Evolutionary conservation across 2,888 invertebrate genomes (phyloP).

Genomic region (Nomada lathburiana): DNA sequence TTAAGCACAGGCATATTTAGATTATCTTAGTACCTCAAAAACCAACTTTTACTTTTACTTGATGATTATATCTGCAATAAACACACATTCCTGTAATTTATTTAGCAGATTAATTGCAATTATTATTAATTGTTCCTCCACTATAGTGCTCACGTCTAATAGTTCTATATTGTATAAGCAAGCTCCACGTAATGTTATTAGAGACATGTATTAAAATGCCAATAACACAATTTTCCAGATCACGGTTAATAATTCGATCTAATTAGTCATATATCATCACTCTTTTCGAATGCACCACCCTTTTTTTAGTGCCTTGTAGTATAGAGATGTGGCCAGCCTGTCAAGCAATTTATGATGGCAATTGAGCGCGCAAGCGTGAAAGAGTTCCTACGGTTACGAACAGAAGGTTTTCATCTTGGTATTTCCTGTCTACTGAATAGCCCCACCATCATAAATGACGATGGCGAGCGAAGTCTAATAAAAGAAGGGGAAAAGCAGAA

Average conservation of each 20-base stretch:
- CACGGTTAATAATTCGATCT: no score
- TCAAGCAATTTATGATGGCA: slow-evolving; percentile 66
- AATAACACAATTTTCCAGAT: background rate
- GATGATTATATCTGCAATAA: no score
- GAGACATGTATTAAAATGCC: no score
- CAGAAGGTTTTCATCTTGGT: slow-evolving; percentile 60
- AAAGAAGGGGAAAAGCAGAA: slow-evolving; percentile 66
- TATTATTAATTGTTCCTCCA: no score
- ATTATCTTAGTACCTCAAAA: no score
- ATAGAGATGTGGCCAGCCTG: slow-evolving; percentile 18
- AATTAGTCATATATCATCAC: background rate
- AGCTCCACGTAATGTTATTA: no score
- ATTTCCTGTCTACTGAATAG: slow-evolving; percentile 69
- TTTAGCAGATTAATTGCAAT: no score
- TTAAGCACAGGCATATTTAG: no score
- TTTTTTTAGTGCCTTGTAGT: background rate
- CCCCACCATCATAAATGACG: slow-evolving; percentile 68
- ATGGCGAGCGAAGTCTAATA: slow-evolving; percentile 63
- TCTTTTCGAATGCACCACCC: slow-evolving; percentile 10
- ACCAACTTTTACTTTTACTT: no score
- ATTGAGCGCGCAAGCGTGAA: slow-evolving; percentile 64
- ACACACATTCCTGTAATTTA: no score
- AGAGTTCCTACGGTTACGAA: slow-evolving; percentile 63
- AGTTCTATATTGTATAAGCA: no score
- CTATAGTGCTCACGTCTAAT: no score